Conservation (phyloP, 2,888 invertebrate species). For the Lacanobia wlatinum region DNA sequence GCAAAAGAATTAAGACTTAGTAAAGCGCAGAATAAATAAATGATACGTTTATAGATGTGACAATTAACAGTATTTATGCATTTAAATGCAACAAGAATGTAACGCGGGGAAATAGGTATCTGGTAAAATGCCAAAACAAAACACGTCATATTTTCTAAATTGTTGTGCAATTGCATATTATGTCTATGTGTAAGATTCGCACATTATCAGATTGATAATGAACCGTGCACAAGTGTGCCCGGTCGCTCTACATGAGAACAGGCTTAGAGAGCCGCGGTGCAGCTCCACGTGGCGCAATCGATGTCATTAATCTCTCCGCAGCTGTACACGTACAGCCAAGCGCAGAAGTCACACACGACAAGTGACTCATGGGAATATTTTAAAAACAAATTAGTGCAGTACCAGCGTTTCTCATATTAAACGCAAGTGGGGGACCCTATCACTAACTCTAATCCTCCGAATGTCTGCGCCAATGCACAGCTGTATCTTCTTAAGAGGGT, state of each 20-base stretch:
- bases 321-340: constrained; percentile 16
- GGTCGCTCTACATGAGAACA: constrained; percentile 44
- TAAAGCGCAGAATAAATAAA: background rate
- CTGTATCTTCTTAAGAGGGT: constrained; percentile 1
- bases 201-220: constrained; percentile 47
- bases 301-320: constrained; percentile 41
- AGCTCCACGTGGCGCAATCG: constrained; percentile 48
- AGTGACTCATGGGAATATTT: background rate
- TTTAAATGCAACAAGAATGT: constrained; percentile 45
- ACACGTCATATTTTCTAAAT: constrained; percentile 63
- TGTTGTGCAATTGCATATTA: constrained; percentile 59
- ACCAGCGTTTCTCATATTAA: too few species aligned
- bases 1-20: background rate
- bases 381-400: background rate
- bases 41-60: constrained; percentile 10
- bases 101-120: constrained; percentile 58
- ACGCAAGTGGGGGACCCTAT: background rate
- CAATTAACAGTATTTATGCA: constrained; percentile 8
- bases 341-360: constrained; percentile 39
- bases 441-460: background rate
- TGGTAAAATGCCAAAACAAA: constrained; percentile 70
- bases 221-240: constrained; percentile 26
- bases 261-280: constrained; percentile 31
- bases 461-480: background rate
- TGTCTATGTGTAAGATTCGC: constrained; percentile 38